Conservation (phyloP, 1,140 invertebrate species). For the Notospermus geniculatus region DNA sequence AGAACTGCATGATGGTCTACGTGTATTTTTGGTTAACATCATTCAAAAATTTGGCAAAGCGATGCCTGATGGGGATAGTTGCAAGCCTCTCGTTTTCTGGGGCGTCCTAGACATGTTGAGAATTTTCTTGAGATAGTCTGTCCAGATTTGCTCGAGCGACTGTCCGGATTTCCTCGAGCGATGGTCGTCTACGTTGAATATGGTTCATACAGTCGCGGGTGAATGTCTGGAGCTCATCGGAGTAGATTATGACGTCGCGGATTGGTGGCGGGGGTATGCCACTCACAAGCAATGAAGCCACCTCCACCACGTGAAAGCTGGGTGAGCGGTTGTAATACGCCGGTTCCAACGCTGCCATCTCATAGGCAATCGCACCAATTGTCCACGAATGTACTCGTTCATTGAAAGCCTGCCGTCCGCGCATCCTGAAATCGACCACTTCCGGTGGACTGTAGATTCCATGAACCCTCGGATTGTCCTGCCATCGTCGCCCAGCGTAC, state of each 20-base stretch:
- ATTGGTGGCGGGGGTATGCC: slow-evolving; percentile 23
- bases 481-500: not conserved
- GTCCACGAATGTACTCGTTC: slow-evolving; percentile 23
- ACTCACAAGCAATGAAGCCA: slow-evolving; percentile 27
- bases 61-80: too few species aligned
- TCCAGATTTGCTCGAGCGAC: too few species aligned
- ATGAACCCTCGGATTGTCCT: not conserved
- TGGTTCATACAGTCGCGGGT: slow-evolving; percentile 23
- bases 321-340: slow-evolving; percentile 27
- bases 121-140: too few species aligned
- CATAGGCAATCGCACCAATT: slow-evolving; percentile 31
- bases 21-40: too few species aligned
- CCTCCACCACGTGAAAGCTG: slow-evolving; percentile 25
- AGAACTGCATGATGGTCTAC: too few species aligned
- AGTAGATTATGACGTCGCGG: too few species aligned
- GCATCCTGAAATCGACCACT: not conserved
- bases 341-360: slow-evolving; percentile 31
- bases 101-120: too few species aligned
- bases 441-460: not conserved
- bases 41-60: too few species aligned
- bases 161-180: too few species aligned
- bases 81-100: too few species aligned
- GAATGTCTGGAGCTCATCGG: slow-evolving; percentile 18
- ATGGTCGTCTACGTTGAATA: too few species aligned
- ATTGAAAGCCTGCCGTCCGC: not conserved